A percentile compares a stretch with the other conserved stretches of the same genome.
Evolutionary conservation across 53 echinoderm and acorn worm species (phyloP).

Genomic region (Crossaster papposus): DNA sequence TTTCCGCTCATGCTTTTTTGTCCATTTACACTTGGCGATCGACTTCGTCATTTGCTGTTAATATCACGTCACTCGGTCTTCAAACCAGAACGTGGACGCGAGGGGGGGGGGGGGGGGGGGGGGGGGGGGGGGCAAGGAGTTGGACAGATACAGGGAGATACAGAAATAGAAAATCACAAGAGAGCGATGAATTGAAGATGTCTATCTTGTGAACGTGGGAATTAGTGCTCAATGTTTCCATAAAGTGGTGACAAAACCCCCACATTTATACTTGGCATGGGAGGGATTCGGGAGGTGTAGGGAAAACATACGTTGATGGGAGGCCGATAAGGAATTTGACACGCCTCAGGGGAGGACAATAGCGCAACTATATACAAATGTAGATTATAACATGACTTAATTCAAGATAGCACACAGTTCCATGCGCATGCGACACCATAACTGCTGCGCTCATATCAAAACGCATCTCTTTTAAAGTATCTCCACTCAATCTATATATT

Average conservation of each 20-base stretch:
- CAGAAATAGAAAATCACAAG: neutral
- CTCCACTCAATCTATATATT: too few species aligned
- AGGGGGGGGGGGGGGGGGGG: neutral
- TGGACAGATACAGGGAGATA: neutral
- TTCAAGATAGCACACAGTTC: too few species aligned
- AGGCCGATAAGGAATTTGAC: neutral
- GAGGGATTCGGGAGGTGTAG: neutral
- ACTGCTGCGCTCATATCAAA: too few species aligned
- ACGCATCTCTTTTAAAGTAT: too few species aligned
- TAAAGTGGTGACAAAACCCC: neutral
- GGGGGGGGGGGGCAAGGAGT: neutral
- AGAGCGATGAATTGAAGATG: neutral
- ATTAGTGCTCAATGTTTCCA: neutral
- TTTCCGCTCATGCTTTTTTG: neutral
- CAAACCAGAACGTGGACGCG: neutral
- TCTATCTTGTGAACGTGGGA: neutral
- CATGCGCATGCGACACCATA: too few species aligned
- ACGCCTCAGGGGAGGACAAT: neutral
- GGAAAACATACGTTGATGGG: neutral
- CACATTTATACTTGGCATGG: neutral
- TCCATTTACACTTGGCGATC: conserved; percentile 9
- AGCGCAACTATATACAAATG: too few species aligned
- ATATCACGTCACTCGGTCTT: conserved; percentile 14
- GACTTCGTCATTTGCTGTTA: conserved; percentile 36
- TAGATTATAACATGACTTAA: too few species aligned